Evolutionary conservation across 1,140 invertebrate species (phyloP).

Genomic region (Halyomorpha halys): DNA sequence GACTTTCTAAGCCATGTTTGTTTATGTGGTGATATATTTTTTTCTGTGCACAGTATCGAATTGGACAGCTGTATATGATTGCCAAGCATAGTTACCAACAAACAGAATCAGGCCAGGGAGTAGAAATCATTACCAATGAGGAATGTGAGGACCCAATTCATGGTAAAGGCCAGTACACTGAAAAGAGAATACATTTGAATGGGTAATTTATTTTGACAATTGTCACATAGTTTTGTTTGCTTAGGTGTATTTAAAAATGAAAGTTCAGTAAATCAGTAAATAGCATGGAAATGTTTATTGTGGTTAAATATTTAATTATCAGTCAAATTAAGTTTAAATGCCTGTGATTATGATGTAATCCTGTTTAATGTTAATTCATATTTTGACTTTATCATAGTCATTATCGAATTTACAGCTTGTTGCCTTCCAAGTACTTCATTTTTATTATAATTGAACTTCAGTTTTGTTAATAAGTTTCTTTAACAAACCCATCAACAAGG

Average conservation of each 20-base stretch:
- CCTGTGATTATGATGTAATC: too few species aligned
- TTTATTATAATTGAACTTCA: too few species aligned
- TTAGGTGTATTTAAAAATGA: too few species aligned
- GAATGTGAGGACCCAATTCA: conserved; percentile 66
- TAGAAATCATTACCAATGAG: conserved; percentile 77
- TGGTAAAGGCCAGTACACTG: conserved; percentile 79
- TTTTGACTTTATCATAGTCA: background rate
- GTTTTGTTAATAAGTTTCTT: too few species aligned
- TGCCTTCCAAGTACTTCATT: too few species aligned
- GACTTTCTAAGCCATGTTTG: conserved; percentile 1
- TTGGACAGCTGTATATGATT: conserved; percentile 91
- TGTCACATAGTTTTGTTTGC: too few species aligned
- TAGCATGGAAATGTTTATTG: too few species aligned
- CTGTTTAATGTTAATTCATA: background rate
- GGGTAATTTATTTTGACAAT: background rate
- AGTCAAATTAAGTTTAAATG: too few species aligned
- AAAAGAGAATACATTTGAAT: conserved; percentile 48
- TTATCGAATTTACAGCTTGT: background rate
- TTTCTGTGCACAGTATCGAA: conserved; percentile 59
- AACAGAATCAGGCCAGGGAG: conserved; percentile 79
- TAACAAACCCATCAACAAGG: too few species aligned
- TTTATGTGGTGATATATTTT: conserved; percentile 12
- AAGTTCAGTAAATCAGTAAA: too few species aligned
- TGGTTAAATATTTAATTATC: too few species aligned
- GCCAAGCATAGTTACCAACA: conserved; percentile 85